phyloP scores from a whole-genome alignment of 2,797 vertebrate genomes.

The Streptopelia turtur region DNA sequence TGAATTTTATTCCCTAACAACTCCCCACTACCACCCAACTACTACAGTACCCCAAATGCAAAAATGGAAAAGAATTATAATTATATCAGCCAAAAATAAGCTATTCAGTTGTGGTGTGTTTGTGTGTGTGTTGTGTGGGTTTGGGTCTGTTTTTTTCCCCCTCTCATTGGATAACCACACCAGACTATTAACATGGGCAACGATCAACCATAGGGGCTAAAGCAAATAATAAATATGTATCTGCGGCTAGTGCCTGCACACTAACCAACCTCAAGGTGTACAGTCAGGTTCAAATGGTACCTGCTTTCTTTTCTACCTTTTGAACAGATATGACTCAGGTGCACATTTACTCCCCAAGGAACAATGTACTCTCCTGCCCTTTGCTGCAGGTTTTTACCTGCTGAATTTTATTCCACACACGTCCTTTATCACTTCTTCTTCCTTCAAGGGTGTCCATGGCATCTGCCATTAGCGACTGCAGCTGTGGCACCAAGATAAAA shows the following conservation, averaged over 20 bases:
- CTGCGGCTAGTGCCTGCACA: not conserved
- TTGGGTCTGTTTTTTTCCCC: too few species aligned
- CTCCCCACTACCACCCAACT: not conserved
- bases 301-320: conserved; percentile 8
- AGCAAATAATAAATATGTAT: not conserved
- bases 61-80: not conserved
- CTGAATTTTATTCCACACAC: conserved; percentile 83
- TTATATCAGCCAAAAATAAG: not conserved
- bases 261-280: not conserved
- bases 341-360: conserved; percentile 50
- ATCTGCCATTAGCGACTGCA: conserved; percentile 87
- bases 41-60: not conserved
- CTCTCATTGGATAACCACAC: not conserved
- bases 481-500: conserved; percentile 86
- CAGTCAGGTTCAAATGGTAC: not conserved
- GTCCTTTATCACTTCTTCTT: conserved; percentile 71
- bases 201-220: not conserved
- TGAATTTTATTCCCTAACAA: not conserved
- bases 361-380: conserved; percentile 14
- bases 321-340: conserved; percentile 31
- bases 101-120: not conserved
- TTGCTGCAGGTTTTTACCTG: conserved; percentile 76
- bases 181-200: not conserved
- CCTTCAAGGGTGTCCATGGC: conserved; percentile 86
- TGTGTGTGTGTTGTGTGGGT: too few species aligned